Evolutionary conservation across 2,797 vertebrate genomes (phyloP).

Genomic region (Pantherophis alleghaniensis): DNA sequence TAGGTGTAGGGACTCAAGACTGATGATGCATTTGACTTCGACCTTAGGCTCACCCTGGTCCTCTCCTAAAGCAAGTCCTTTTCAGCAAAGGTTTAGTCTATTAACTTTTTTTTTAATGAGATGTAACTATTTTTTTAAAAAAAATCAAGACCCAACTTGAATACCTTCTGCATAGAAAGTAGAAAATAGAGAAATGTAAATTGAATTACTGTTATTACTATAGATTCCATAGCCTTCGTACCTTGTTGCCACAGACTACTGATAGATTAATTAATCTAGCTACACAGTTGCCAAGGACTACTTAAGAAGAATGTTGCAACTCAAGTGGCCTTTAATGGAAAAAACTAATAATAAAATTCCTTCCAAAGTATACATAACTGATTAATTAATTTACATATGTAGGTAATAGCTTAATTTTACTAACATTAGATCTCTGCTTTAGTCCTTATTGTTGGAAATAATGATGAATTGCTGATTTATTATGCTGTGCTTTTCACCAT

Average conservation of each 20-base stretch:
- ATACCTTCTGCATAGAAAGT: neutral
- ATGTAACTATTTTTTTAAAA: neutral
- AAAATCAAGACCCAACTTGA: neutral
- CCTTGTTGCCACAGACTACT: neutral
- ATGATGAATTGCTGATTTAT: neutral
- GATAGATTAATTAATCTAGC: neutral
- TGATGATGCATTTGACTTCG: neutral
- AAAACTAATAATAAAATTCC: neutral
- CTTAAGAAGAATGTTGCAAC: neutral
- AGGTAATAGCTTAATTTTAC: neutral
- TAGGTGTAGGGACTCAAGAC: neutral
- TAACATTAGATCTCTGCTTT: neutral
- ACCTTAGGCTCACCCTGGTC: neutral
- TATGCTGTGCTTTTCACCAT: neutral
- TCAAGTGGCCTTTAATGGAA: neutral
- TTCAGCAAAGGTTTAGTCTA: neutral
- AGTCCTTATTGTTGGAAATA: neutral
- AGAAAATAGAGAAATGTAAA: neutral
- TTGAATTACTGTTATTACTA: neutral
- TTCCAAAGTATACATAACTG: neutral
- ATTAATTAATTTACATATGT: neutral
- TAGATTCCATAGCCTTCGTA: neutral
- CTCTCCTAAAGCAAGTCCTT: neutral
- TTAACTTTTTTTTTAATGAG: neutral
- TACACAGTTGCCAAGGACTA: neutral